Conservation (phyloP, 2,797 vertebrate genomes). For the Crenuchus spilurus region DNA sequence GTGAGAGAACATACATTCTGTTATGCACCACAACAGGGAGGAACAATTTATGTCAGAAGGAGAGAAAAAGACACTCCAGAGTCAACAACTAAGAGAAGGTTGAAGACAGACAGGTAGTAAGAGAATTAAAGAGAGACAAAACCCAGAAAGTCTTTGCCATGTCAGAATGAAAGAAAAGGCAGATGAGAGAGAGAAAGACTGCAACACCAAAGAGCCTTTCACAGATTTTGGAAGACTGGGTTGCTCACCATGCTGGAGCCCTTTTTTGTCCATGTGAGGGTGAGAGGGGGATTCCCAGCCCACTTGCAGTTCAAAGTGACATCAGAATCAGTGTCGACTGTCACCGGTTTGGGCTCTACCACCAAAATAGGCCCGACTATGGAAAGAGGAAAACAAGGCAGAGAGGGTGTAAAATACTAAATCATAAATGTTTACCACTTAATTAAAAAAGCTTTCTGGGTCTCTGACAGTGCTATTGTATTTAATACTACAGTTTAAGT, state of each 20-base stretch:
- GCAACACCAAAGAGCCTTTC: background rate
- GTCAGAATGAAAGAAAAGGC: background rate
- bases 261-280: constrained; percentile 96
- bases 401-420: background rate
- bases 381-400: constrained; percentile 14
- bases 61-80: constrained; percentile 8
- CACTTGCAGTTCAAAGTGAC: constrained; percentile 94
- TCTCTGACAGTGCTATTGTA: too few relatives aligned
- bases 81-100: constrained; percentile 4
- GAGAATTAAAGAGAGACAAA: constrained; percentile 10
- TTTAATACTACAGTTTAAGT: too few relatives aligned
- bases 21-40: constrained; percentile 14
- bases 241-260: constrained; percentile 92
- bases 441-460: too few relatives aligned
- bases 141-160: background rate
- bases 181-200: background rate
- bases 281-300: constrained; percentile 93
- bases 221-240: background rate
- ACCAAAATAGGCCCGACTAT: constrained; percentile 90
- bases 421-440: background rate
- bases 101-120: constrained; percentile 8
- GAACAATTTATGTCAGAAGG: constrained; percentile 3
- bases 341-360: constrained; percentile 90
- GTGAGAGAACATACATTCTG: background rate
- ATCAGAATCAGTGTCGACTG: constrained; percentile 89